Evolutionary conservation across 2,113 vertebrate species (phyloP).

Genomic region (Rhinolophus ferrumequinum): DNA sequence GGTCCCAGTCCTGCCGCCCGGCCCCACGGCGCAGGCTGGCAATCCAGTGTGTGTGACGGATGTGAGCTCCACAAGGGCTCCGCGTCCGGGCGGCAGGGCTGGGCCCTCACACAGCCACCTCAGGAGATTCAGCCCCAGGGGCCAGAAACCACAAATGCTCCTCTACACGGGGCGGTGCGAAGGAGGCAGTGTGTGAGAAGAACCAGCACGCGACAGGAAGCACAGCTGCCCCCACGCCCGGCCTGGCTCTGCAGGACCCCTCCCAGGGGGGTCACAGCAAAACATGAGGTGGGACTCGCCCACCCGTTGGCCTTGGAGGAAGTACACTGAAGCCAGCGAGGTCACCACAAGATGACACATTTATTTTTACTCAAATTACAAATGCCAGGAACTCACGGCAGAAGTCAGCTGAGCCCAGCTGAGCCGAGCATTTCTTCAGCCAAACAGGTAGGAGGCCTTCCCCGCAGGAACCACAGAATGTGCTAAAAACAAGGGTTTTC

Average conservation of each 20-base stretch:
- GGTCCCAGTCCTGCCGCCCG: no score
- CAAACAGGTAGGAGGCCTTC: not conserved
- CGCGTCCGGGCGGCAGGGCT: not conserved
- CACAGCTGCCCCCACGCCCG: not conserved
- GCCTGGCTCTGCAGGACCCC: no score
- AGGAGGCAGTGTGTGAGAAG: not conserved
- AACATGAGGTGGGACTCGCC: no score
- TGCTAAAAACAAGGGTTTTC: not conserved
- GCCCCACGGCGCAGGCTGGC: no score
- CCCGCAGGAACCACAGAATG: not conserved
- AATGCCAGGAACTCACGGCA: not conserved
- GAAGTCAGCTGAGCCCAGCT: not conserved
- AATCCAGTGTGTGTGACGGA: not conserved
- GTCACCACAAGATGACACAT: not conserved
- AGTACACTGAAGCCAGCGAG: not conserved
- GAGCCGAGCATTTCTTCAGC: not conserved
- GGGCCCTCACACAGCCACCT: not conserved
- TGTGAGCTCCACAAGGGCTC: not conserved
- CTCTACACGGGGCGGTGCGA: accelerated
- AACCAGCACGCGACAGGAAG: accelerated
- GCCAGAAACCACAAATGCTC: not conserved
- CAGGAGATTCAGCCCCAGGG: not conserved
- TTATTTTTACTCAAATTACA: not conserved
- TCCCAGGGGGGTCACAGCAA: no score
- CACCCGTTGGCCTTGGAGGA: not conserved